Percentiles rank a stretch among this genome's conserved stretches.
phyloP scores from a whole-genome alignment of 2,888 invertebrate genomes.

The Buathra laborator region DNA sequence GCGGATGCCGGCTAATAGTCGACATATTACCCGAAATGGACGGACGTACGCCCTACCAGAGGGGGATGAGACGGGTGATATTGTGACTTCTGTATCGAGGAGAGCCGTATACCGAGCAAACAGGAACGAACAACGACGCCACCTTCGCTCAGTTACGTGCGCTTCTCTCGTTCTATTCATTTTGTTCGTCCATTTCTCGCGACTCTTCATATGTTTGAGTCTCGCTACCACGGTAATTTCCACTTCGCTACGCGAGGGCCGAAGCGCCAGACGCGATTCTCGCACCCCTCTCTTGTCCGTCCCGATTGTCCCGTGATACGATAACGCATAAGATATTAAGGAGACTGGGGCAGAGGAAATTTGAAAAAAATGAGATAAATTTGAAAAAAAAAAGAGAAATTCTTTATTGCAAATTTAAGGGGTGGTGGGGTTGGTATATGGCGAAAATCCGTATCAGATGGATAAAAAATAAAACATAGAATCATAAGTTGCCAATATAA shows the following conservation, averaged over 20 bases:
- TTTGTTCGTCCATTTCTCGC: conserved; percentile 63
- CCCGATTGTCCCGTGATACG: conserved; percentile 35
- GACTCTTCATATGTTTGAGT: conserved; percentile 20
- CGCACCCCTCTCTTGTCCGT: conserved; percentile 46
- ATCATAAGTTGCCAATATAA: no score
- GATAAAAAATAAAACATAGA: no score
- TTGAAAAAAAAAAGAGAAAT: no score
- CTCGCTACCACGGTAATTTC: conserved; percentile 45
- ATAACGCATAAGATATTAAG: conserved; percentile 19
- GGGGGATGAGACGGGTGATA: conserved; percentile 63
- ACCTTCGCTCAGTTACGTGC: conserved; percentile 57
- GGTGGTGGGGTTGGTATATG: no score
- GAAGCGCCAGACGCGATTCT: conserved; percentile 47
- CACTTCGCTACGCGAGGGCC: conserved; percentile 53
- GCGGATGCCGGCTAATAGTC: conserved; percentile 77
- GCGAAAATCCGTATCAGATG: no score
- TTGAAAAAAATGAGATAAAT: no score
- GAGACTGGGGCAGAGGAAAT: no score
- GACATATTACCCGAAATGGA: conserved; percentile 77
- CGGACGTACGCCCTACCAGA: conserved; percentile 63
- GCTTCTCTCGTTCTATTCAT: conserved; percentile 55
- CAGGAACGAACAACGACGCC: conserved; percentile 52
- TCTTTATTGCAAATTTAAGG: no score
- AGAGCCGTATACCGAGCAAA: conserved; percentile 36
- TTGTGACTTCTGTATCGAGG: conserved; percentile 69